A percentile compares a stretch with the other conserved stretches of the same genome.
Evolutionary conservation across 2,113 vertebrate species (phyloP).

Genomic region (Cromileptes altivelis): DNA sequence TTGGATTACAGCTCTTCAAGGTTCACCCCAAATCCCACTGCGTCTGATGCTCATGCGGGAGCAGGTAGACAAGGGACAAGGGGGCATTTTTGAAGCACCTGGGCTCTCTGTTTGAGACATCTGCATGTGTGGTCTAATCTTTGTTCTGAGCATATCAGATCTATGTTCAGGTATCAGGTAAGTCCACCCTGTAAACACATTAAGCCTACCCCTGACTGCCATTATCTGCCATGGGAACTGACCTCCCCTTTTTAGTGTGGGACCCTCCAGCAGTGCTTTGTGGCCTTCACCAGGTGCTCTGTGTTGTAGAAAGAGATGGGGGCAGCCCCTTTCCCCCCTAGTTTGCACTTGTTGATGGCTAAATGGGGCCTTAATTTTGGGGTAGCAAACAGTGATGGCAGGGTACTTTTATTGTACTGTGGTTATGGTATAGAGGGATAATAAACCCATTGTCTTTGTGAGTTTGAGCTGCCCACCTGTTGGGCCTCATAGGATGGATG

Average conservation of each 20-base stretch:
- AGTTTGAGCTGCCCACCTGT: slow-evolving; percentile 77
- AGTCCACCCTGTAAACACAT: slow-evolving; percentile 64
- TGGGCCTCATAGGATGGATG: slow-evolving; percentile 56
- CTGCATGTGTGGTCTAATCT: slow-evolving; percentile 77
- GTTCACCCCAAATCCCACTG: slow-evolving; percentile 57
- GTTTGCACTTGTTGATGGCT: slow-evolving; percentile 81
- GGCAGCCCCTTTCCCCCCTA: slow-evolving; percentile 41
- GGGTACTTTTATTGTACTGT: slow-evolving; percentile 68
- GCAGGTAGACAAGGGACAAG: slow-evolving; percentile 58
- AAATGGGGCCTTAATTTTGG: slow-evolving; percentile 79
- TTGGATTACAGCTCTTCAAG: slow-evolving; percentile 77
- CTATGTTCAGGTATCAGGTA: slow-evolving; percentile 74
- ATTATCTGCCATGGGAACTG: slow-evolving; percentile 74
- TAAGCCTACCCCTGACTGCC: slow-evolving; percentile 32
- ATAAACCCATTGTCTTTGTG: slow-evolving; percentile 80
- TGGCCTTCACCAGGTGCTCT: slow-evolving; percentile 73
- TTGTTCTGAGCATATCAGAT: slow-evolving; percentile 68
- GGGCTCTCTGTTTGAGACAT: slow-evolving; percentile 33
- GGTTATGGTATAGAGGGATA: slow-evolving; percentile 68
- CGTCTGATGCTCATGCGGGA: slow-evolving; percentile 44
- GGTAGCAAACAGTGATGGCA: slow-evolving; percentile 73
- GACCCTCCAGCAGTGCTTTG: slow-evolving; percentile 62
- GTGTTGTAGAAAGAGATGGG: slow-evolving; percentile 54
- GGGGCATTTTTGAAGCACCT: slow-evolving; percentile 67
- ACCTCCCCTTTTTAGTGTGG: slow-evolving; percentile 65